Evolutionary conservation across 2,113 vertebrate species (phyloP).

Genomic region (Aspidoscelis tigris): DNA sequence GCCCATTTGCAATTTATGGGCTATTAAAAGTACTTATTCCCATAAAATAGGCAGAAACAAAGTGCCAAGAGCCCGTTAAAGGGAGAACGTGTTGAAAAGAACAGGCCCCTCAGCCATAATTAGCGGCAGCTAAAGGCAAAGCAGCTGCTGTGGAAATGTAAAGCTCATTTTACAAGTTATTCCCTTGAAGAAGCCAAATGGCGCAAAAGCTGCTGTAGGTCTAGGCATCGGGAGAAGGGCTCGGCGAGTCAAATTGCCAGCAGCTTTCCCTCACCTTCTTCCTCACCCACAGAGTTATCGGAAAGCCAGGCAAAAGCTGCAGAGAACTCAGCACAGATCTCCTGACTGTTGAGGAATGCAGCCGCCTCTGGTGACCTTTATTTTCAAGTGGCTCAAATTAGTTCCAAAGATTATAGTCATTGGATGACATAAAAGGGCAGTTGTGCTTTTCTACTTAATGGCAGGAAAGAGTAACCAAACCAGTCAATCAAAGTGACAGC

Average conservation of each 20-base stretch:
- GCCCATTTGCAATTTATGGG: slow-evolving; percentile 61
- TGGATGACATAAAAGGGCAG: slow-evolving; percentile 18
- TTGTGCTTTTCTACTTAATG: slow-evolving; percentile 27
- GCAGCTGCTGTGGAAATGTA: slow-evolving; percentile 29
- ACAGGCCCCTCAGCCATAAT: slow-evolving; percentile 52
- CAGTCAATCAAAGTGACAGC: slow-evolving; percentile 15
- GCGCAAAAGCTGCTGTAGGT: slow-evolving; percentile 30
- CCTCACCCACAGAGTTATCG: neutral
- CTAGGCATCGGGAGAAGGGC: neutral
- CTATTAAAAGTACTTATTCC: slow-evolving; percentile 48
- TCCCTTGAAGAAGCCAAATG: slow-evolving; percentile 9
- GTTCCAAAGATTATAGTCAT: slow-evolving; percentile 40
- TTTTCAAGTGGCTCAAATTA: slow-evolving; percentile 39
- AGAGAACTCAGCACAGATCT: neutral
- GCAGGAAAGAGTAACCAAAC: slow-evolving; percentile 17
- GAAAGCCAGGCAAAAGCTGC: slow-evolving; percentile 13
- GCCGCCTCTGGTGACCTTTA: slow-evolving; percentile 35
- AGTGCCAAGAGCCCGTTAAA: slow-evolving; percentile 53
- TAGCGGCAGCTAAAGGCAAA: slow-evolving; percentile 49
- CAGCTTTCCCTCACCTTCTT: neutral
- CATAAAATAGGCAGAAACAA: slow-evolving; percentile 60
- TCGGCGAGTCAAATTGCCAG: slow-evolving; percentile 4
- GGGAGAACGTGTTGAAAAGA: slow-evolving; percentile 56
- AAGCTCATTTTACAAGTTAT: slow-evolving; percentile 52
- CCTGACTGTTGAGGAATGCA: slow-evolving; percentile 3